Conservation (phyloP, 37 sponge, comb jelly and placozoan genomes). For the Chondrilla cf. caribensis region DNA sequence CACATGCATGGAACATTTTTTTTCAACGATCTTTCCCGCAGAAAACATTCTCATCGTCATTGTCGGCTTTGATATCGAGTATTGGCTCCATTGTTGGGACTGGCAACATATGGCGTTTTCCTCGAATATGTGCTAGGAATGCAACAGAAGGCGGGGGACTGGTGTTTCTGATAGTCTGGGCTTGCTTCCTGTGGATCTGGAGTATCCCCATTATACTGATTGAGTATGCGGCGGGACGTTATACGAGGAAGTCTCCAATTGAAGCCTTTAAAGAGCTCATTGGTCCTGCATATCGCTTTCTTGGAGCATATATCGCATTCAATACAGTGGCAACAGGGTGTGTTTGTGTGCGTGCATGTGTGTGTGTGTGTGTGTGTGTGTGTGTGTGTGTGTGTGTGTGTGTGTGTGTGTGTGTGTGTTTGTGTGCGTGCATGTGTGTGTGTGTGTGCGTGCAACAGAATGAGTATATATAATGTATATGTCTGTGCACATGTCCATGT, state of each 20-base stretch:
- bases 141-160: constrained; percentile 68
- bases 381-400: too few species aligned
- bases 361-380: neutral
- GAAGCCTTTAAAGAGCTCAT: constrained; percentile 55
- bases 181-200: constrained; percentile 76
- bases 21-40: too few species aligned
- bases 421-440: constrained; percentile 32
- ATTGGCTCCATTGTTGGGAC: constrained; percentile 84
- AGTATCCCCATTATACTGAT: constrained; percentile 78
- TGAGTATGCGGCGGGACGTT: constrained; percentile 78
- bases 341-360: neutral
- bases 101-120: constrained; percentile 88
- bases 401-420: neutral
- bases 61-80: constrained; percentile 59
- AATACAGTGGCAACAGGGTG: constrained; percentile 62
- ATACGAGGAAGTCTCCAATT: constrained; percentile 56
- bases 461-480: too few species aligned
- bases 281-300: constrained; percentile 68
- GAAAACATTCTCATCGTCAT: constrained; percentile 66
- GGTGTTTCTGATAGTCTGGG: constrained; percentile 80
- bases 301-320: constrained; percentile 65
- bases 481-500: too few species aligned
- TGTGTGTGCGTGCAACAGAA: too few species aligned
- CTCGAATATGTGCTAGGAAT: constrained; percentile 76
- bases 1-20: too few species aligned